A percentile compares a stretch with the other conserved stretches of the same genome.
Conservation (phyloP, 2,888 invertebrate genomes). For the Brassicogethes aeneus region DNA sequence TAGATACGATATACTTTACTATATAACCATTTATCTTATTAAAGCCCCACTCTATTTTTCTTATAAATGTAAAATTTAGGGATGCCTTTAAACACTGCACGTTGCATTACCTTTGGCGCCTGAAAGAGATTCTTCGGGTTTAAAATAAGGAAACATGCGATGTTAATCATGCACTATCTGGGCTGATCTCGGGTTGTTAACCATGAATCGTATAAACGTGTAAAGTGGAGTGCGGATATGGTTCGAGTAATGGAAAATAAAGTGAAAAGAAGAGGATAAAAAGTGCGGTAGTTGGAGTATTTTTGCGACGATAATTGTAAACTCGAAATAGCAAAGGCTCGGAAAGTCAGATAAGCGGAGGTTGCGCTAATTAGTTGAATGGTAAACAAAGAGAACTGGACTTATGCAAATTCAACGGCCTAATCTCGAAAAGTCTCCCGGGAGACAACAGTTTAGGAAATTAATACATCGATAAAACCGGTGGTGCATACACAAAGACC, state of each 20-base stretch:
- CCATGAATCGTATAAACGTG: not conserved
- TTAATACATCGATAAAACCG: not conserved
- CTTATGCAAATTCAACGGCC: not conserved
- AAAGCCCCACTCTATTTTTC: no score
- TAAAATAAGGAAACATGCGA: no score
- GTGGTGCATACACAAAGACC: constrained; percentile 15
- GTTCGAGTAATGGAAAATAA: no score
- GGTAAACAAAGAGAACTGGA: not conserved
- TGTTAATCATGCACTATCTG: no score
- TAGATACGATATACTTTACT: no score
- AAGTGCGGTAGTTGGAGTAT: not conserved
- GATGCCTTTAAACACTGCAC: no score
- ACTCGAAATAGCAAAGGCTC: not conserved
- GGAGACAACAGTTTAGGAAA: not conserved
- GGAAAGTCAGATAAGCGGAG: not conserved
- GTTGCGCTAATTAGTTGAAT: not conserved
- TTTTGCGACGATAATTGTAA: not conserved
- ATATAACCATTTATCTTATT: no score
- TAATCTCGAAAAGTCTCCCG: not conserved
- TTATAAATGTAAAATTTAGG: no score
- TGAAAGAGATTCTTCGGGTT: no score
- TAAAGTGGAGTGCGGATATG: not conserved
- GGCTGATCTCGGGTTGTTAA: no score
- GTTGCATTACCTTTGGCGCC: no score
- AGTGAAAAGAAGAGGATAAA: not conserved